Evolutionary conservation across 2,113 vertebrate species (phyloP).

Genomic region (Pollimyrus isidori): DNA sequence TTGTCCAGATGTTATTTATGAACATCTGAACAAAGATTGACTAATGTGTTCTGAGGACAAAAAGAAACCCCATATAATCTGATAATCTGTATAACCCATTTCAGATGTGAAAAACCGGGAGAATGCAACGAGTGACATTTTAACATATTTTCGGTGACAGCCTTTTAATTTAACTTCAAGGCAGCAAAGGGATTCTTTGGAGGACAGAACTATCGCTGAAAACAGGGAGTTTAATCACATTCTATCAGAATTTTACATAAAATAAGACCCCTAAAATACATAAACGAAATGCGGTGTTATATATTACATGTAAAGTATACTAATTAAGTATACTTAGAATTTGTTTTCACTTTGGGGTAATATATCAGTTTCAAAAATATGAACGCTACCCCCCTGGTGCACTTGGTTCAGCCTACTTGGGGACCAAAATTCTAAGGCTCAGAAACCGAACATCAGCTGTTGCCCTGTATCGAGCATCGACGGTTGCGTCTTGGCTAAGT

Average conservation of each 20-base stretch:
- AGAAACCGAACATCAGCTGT: slow-evolving; percentile 1
- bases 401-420: slow-evolving; percentile 13
- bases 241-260: background rate
- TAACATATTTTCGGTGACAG: background rate
- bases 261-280: background rate
- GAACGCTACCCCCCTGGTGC: background rate
- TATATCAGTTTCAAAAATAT: background rate
- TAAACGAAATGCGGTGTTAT: background rate
- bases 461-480: background rate
- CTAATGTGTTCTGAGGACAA: background rate
- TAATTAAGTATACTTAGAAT: background rate
- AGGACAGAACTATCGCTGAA: background rate
- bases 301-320: background rate
- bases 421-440: background rate
- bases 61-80: background rate
- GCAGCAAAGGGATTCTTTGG: background rate
- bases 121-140: background rate
- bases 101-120: background rate
- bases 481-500: background rate
- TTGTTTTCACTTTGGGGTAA: background rate
- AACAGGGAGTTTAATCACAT: background rate
- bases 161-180: slow-evolving; percentile 1
- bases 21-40: background rate
- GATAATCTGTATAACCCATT: background rate
- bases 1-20: background rate